Evolutionary conservation across 2,888 invertebrate genomes (phyloP).

Genomic region (Amblyteles armatorius): DNA sequence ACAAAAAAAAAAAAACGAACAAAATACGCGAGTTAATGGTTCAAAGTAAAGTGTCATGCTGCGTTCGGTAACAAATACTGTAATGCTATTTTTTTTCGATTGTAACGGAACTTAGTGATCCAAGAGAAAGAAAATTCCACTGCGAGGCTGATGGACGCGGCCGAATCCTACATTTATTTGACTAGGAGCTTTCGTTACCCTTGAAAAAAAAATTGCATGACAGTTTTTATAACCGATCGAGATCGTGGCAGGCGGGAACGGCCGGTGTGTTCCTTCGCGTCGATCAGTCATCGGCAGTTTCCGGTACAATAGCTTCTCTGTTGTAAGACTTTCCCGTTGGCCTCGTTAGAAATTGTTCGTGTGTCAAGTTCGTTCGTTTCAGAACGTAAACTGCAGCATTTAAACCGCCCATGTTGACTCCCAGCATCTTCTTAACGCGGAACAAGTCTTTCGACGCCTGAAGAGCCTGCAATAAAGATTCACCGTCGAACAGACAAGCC

Average conservation of each 20-base stretch:
- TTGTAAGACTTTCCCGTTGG: constrained; percentile 17
- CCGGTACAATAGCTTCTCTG: not conserved
- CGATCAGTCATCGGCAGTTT: constrained; percentile 32
- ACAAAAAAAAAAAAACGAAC: not conserved
- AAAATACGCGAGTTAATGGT: not conserved
- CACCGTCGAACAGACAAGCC: not conserved
- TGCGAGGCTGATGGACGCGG: not conserved
- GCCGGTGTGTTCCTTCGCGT: not conserved
- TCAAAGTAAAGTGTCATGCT: not conserved
- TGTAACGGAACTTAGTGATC: not conserved
- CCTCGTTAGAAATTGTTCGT: constrained; percentile 64
- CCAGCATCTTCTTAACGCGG: constrained; percentile 74
- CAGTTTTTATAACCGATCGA: not conserved
- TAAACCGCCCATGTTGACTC: constrained; percentile 78
- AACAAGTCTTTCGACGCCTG: constrained; percentile 73
- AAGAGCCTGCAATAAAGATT: constrained; percentile 70
- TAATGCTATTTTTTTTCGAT: not conserved
- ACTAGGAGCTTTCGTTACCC: not conserved
- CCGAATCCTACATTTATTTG: not conserved
- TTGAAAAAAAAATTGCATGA: not conserved
- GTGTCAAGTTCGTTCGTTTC: constrained; percentile 71
- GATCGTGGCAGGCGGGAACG: not conserved
- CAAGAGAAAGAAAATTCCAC: not conserved
- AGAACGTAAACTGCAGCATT: constrained; percentile 79
- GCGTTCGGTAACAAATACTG: not conserved